phyloP scores from a whole-genome alignment of 2,113 vertebrate species.

The Scopus umbretta region DNA sequence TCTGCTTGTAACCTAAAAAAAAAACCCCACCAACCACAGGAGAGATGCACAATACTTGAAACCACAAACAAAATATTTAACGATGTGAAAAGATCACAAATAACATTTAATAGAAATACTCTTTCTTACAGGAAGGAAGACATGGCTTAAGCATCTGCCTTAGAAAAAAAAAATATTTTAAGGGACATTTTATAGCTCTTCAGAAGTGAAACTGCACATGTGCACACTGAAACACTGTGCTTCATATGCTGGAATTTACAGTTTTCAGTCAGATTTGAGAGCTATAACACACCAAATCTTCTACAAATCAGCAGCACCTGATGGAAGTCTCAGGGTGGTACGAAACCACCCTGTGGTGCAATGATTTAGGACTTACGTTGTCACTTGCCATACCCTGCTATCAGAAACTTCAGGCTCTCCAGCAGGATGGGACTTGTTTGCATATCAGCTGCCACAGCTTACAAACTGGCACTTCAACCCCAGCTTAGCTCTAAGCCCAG shows the following conservation, averaged over 20 bases:
- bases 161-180: not conserved
- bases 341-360: not conserved
- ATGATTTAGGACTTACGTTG: not conserved
- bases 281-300: not conserved
- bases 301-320: not conserved
- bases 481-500: not conserved
- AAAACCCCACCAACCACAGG: not conserved
- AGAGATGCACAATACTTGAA: not conserved
- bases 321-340: not conserved
- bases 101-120: not conserved
- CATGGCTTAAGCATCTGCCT: not conserved
- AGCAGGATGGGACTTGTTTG: not conserved
- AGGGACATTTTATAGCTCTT: not conserved
- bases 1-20: not conserved
- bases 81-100: not conserved
- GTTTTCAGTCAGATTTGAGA: not conserved
- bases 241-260: not conserved
- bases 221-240: rapidly evolving
- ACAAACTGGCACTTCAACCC: not conserved
- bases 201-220: not conserved
- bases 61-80: not conserved
- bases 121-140: not conserved
- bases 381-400: not conserved
- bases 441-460: not conserved
- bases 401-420: not conserved